Conservation (phyloP, 2,113 vertebrate genomes). For the Anas platyrhynchos region DNA sequence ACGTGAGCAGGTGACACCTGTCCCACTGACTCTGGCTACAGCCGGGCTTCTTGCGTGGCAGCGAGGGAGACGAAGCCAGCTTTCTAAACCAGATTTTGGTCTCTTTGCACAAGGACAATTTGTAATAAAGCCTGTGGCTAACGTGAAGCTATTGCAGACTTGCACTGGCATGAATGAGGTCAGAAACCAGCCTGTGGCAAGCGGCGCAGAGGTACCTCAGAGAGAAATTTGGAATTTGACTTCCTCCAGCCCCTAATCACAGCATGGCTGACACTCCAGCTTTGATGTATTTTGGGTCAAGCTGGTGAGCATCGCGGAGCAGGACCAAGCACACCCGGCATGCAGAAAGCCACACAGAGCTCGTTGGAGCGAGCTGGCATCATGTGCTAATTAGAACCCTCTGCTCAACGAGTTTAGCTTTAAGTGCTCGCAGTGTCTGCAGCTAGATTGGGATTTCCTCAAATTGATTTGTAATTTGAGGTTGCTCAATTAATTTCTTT, state of each 20-base stretch:
- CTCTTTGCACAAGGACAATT: constrained; percentile 71
- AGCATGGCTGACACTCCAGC: accelerated
- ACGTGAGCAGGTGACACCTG: constrained; percentile 34
- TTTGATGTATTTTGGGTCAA: constrained; percentile 25
- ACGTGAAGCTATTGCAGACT: constrained; percentile 45
- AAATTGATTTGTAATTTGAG: constrained; percentile 73
- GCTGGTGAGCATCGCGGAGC: background rate
- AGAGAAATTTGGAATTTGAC: constrained; percentile 14
- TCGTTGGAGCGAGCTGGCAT: background rate
- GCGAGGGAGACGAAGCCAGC: constrained; percentile 42
- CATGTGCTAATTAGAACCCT: constrained; percentile 54
- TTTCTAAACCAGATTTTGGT: constrained; percentile 50
- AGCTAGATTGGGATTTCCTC: constrained; percentile 64
- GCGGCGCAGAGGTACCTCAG: background rate
- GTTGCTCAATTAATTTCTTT: constrained; percentile 68
- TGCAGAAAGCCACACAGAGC: background rate
- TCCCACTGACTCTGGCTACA: constrained; percentile 17
- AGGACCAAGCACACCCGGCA: background rate
- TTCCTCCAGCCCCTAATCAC: background rate
- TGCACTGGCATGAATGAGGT: constrained; percentile 64
- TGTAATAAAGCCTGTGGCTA: constrained; percentile 65
- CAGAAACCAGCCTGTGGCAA: constrained; percentile 61
- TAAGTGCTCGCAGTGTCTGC: background rate
- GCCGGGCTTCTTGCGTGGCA: constrained; percentile 10
- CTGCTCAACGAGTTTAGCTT: constrained; percentile 49